Evolutionary conservation across 1,140 invertebrate species (phyloP), one percentile per base, ranked within the genome.

Genomic region (Xylocopa sonorina): DNA sequence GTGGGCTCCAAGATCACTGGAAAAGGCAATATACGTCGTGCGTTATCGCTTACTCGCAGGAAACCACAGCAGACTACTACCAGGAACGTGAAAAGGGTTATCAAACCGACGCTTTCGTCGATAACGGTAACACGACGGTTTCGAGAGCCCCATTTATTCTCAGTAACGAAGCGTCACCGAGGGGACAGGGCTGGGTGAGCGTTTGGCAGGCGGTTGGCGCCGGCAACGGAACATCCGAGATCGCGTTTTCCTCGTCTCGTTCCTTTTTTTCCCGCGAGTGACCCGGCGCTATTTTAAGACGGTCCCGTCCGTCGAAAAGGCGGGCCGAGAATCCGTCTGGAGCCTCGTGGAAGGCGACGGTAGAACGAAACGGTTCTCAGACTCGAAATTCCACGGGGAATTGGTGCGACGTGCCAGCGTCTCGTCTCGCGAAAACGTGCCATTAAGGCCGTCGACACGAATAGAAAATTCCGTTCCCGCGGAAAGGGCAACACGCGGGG

Each of bases 381-480:
- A 60, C 76, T 67, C 60, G 64, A 66, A 71, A 80, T 83, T 83
- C 77, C 58, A 12, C 41, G 57, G 48, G 43, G 69, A 76, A 80
- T 72, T 66, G 69, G 62, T 43, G 50, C 62, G 43, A 41, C 76
- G 57, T 62, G 57, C 27, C 51, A 29, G n/a, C 64, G 46, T 53
- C 74, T 53, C 68, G 73, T 51, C n/a, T n/a, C 32, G 62, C 55
- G 50, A 78, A 75, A 75, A 72, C 66, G 48, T 76, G 76, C 76
- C 58, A 78, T 71, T 63, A 72, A 34, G 58, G 51, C 79, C 74
- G 64, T 21, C 80, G 62, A 80, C 80, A 72, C 67, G 77, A 57
- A 72, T 78, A 84, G 76, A 73, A 88, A 78, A 78, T 78, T 69
- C 75, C 43, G 16, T 6, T 16, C n/a, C 9, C 53, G n/a, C 6